A percentile compares a stretch with the other conserved stretches of the same genome.
These are phyloP conservation scores for Xylocampa areola DNA, from an alignment of 2,888 invertebrate genomes.

Conservation along the genomic window DNA sequence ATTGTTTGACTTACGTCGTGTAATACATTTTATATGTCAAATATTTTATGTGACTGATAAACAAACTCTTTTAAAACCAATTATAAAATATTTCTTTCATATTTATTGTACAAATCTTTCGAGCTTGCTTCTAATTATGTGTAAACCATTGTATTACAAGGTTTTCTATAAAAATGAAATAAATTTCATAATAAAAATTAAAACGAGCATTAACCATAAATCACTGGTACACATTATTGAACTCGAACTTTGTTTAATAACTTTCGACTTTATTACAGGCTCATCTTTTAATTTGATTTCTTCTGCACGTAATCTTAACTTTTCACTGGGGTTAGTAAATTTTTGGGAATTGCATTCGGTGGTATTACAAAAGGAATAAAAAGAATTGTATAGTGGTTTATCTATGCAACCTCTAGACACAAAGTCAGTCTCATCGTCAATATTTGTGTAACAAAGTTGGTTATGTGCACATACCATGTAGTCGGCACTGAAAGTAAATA, in stretches of 20 bases:
- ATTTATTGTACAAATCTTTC: background rate
- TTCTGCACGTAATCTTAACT: constrained; percentile 5
- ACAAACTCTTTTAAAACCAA: background rate
- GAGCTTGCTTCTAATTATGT: background rate
- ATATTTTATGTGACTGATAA: constrained; percentile 1
- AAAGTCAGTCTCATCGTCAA: constrained; percentile 65
- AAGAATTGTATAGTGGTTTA: constrained; percentile 70
- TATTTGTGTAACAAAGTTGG: constrained; percentile 75
- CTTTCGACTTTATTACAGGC: fast-evolving
- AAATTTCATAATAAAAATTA: background rate
- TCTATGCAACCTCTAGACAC: constrained; percentile 77
- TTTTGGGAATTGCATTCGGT: constrained; percentile 65
- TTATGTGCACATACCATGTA: constrained; percentile 69
- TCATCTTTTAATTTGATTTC: constrained; percentile 11
- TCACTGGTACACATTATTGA: constrained; percentile 1
- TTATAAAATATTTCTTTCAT: background rate
- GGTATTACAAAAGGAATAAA: constrained; percentile 70
- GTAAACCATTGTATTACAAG: background rate
- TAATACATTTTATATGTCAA: constrained; percentile 11
- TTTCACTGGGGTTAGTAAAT: constrained; percentile 45
- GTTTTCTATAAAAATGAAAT: constrained; percentile 17
- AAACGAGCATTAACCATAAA: background rate
- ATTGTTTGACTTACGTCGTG: constrained; percentile 15
- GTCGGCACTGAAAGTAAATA: constrained; percentile 68
- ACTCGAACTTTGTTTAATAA: background rate